Base-by-base conservation (phyloP, 2,113 vertebrate genomes). In the Charina bottae region DNA sequence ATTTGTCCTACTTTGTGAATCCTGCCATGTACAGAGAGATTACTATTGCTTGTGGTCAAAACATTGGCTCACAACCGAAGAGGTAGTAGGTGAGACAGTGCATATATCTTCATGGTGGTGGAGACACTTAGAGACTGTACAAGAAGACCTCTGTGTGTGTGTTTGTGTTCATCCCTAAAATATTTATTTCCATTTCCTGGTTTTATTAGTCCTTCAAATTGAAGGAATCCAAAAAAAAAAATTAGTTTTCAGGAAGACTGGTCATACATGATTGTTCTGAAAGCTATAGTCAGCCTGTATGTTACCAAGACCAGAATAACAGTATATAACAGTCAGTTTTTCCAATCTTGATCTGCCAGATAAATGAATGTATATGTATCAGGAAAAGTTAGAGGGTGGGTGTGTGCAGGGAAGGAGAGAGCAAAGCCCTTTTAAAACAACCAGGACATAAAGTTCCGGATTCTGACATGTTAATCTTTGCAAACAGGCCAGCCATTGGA, bases 291-390 rank as follows among this genome's bases (percentile, higher is more conserved):
- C 49, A 49, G 49, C 49, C 90, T 92, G 7, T 2, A n/a, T 10
- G 89, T 93, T 56, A 91, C 46, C 42, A 87, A 90, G 95, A 94
- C 95, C 91, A 53, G 92, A 97, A 92, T 91, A 95, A 90, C 93
- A 60, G 23, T 0, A 85, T 0, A 72, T 0, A 11, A 24, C 21
- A 72, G 54, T 88, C 96, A 94, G 93, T 91, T 59, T 95, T 95
- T 95, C 93, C 90, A 17, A 1, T 33, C 89, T 46, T 37, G n/a
- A 1, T 4, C 1, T 68, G 0, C 26, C 90, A 93, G 72, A 94
- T 97, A 97, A 97, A 97, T 90, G 95, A 94, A 91, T 83, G 33
- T 92, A 91, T 49, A 53, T 55, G 94, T 58, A 89, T 88, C 91
- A 90, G 92, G 37, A 92, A 90, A 59, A 93, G 84, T 90, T 91